Evolutionary conservation across 2,113 vertebrate species (phyloP), one percentile per base, ranked within the genome.

Genomic region (Scatophagus argus): DNA sequence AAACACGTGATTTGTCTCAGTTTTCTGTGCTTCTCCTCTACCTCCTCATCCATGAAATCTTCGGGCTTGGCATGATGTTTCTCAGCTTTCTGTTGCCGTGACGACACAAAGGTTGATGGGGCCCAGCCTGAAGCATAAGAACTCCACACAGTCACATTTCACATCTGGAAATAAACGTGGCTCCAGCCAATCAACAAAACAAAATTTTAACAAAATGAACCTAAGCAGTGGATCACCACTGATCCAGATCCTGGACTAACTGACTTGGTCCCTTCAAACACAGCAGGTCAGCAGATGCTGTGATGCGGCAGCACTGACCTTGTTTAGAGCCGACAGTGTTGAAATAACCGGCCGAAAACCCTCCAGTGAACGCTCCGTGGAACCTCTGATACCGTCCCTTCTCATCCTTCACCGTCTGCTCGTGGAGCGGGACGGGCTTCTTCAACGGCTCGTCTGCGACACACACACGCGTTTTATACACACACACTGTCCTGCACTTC

Each of bases 1-100:
- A n/a, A n/a, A n/a, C n/a, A n/a, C n/a, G n/a, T n/a, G n/a, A n/a
- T n/a, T n/a, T n/a, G n/a, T n/a, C n/a, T n/a, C n/a, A n/a, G n/a
- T n/a, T n/a, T n/a, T n/a, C n/a, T n/a, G n/a, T n/a, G n/a, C n/a
- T n/a, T n/a, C 19, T 21, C 21, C 19, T 46, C 46, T 23, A 59
- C 98, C 95, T 99, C 98, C 70, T 99, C 97, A 64, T 99, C 98
- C 98, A 99, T 99, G 84, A 98, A 99, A 68, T 99, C 97, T 79
- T 98, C 97, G 0, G 97, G 97, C 49, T 94, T 92, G 75, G 91
- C 82, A 67, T 90, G 2, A 0, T 93, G 93, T 72, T 84, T 95
- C 13, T 94, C 97, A 32, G 96, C 95, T 90, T 97, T 97, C 78
- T 96, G 96, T 79, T 98, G 95, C 56, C 97, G 93, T 8, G 98